Conservation (phyloP, 2,797 vertebrate species). For the Dryobates pubescens region DNA sequence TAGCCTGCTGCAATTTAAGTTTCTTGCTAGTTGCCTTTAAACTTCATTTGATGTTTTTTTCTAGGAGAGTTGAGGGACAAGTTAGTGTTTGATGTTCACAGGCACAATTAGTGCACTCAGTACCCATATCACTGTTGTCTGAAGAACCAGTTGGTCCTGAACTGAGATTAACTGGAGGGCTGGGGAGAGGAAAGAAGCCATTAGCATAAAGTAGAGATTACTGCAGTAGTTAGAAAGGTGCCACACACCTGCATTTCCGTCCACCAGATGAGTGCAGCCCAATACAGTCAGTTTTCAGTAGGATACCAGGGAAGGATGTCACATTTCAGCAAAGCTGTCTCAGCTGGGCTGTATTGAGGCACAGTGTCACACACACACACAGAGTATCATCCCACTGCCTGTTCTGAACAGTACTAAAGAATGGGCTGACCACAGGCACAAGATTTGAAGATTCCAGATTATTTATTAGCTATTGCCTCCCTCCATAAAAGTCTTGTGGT, state of each 20-base stretch:
- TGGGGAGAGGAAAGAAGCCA: fast-evolving
- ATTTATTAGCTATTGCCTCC: background rate
- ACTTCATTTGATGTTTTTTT: background rate
- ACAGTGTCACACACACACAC: background rate
- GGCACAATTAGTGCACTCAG: background rate
- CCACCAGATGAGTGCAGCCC: background rate
- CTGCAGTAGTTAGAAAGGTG: background rate
- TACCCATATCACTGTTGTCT: background rate
- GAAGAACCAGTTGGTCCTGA: background rate
- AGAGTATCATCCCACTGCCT: background rate
- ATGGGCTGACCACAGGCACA: background rate
- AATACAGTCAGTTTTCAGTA: background rate
- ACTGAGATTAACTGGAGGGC: background rate
- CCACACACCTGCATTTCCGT: background rate
- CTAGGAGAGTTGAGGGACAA: background rate
- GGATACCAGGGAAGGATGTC: background rate
- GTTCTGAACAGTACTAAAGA: background rate
- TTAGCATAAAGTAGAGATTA: background rate
- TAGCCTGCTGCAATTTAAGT: background rate
- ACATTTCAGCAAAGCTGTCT: background rate
- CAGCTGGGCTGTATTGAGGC: background rate
- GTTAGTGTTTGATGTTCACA: background rate
- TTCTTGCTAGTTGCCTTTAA: background rate
- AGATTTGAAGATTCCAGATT: background rate
- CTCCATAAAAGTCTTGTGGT: background rate